A percentile compares a stretch with the other conserved stretches of the same genome.
Conservation (phyloP, 2,113 vertebrate genomes). For the Petaurus breviceps region DNA sequence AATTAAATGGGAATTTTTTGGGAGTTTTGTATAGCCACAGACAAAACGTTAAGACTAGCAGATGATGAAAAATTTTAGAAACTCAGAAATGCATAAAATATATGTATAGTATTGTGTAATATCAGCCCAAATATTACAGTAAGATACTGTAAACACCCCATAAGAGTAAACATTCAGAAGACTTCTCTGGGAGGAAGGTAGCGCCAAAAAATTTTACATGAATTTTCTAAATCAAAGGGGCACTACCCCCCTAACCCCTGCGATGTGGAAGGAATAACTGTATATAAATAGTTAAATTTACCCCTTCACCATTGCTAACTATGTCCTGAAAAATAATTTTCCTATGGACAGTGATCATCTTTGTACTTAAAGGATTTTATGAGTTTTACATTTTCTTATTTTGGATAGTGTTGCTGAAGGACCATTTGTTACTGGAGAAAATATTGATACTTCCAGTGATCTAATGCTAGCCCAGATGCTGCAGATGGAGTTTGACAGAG, state of each 20-base stretch:
- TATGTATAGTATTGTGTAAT: not conserved
- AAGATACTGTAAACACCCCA: not conserved
- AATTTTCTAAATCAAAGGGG: not conserved
- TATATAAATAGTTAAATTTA: not conserved
- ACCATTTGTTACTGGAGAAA: slow-evolving; percentile 85
- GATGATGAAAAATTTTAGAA: not conserved
- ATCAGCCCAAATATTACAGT: not conserved
- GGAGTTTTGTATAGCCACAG: not conserved
- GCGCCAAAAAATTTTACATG: not conserved
- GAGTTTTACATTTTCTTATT: slow-evolving; percentile 52
- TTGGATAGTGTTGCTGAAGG: slow-evolving; percentile 84
- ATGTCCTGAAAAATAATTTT: not conserved
- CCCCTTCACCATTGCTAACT: not conserved
- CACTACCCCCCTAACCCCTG: not conserved
- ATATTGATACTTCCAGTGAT: slow-evolving; percentile 92
- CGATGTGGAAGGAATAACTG: not conserved
- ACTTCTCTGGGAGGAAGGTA: not conserved
- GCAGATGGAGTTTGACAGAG: slow-evolving; percentile 98
- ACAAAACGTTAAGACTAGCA: not conserved
- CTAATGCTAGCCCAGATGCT: slow-evolving; percentile 97
- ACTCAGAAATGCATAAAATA: not conserved
- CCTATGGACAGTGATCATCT: not conserved
- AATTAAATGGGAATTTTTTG: not conserved
- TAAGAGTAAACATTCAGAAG: not conserved
- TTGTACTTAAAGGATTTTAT: not conserved